Evolutionary conservation across 2,113 vertebrate genomes (phyloP).

Genomic region (Euleptes europaea): DNA sequence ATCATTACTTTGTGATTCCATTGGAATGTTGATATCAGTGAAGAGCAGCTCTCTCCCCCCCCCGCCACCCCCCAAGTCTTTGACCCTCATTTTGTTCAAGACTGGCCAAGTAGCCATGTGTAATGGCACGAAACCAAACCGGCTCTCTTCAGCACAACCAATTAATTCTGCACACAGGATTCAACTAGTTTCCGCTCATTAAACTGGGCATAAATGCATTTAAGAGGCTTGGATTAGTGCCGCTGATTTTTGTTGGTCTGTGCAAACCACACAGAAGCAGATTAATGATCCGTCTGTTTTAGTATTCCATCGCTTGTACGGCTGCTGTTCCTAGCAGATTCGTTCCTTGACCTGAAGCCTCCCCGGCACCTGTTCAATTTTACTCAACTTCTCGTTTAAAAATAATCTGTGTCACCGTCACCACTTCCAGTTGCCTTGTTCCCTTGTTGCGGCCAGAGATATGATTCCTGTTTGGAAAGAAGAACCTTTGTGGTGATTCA

Average conservation of each 20-base stretch:
- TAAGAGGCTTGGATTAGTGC: not conserved
- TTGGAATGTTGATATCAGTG: not conserved
- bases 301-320: accelerated
- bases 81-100: not conserved
- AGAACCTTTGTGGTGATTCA: not conserved
- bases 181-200: not conserved
- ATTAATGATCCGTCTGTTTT: not conserved
- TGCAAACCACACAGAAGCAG: not conserved
- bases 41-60: not conserved
- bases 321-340: not conserved
- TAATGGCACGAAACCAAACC: not conserved
- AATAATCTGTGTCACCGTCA: not conserved
- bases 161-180: not conserved
- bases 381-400: not conserved
- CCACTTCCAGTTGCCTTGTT: not conserved
- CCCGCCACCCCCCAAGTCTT: not conserved
- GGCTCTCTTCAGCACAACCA: not conserved
- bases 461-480: not conserved
- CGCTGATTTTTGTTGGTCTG: not conserved
- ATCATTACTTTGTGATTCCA: not conserved
- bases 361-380: accelerated
- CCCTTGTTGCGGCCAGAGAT: not conserved
- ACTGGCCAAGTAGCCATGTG: not conserved
- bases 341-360: not conserved
- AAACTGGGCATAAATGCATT: not conserved